phyloP scores from a whole-genome alignment of 2,797 vertebrate species.

The Melanotaenia parkinsoni region DNA sequence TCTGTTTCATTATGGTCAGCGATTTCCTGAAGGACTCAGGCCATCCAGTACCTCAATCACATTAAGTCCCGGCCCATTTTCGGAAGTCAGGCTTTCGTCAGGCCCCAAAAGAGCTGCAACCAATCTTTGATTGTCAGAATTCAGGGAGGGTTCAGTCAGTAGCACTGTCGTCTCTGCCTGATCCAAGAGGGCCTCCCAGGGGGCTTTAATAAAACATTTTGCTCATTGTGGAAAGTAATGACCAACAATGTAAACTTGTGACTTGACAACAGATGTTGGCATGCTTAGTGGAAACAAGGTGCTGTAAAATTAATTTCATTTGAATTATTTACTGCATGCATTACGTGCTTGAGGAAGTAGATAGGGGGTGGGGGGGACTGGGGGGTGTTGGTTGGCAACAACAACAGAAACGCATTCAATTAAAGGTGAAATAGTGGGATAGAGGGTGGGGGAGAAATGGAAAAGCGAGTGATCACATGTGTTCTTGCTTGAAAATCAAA shows the following conservation, averaged over 20 bases:
- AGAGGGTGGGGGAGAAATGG: constrained; percentile 73
- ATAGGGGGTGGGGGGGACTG: constrained; percentile 38
- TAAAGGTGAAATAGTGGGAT: constrained; percentile 85
- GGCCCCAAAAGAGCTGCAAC: constrained; percentile 73
- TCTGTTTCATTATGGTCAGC: constrained; percentile 80
- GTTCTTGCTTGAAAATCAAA: constrained; percentile 83
- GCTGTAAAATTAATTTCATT: constrained; percentile 86
- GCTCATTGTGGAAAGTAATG: constrained; percentile 90
- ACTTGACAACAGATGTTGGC: constrained; percentile 89
- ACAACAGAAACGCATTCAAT: constrained; percentile 84
- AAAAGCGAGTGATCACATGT: constrained; percentile 84
- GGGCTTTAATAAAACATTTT: constrained; percentile 90
- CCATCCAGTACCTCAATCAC: constrained; percentile 81
- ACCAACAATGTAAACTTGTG: constrained; percentile 86
- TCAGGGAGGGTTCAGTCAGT: constrained; percentile 85
- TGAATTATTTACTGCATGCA: constrained; percentile 90
- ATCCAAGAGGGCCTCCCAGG: constrained; percentile 81
- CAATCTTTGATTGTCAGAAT: constrained; percentile 84
- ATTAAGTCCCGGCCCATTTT: constrained; percentile 74
- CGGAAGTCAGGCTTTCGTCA: constrained; percentile 73
- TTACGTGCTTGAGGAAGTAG: constrained; percentile 88
- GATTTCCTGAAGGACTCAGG: constrained; percentile 78
- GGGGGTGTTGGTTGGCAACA: constrained; percentile 76
- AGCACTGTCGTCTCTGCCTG: constrained; percentile 82
- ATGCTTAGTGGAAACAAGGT: constrained; percentile 84